phyloP scores from a whole-genome alignment of 2,113 vertebrate genomes.

The Ursus arctos region DNA sequence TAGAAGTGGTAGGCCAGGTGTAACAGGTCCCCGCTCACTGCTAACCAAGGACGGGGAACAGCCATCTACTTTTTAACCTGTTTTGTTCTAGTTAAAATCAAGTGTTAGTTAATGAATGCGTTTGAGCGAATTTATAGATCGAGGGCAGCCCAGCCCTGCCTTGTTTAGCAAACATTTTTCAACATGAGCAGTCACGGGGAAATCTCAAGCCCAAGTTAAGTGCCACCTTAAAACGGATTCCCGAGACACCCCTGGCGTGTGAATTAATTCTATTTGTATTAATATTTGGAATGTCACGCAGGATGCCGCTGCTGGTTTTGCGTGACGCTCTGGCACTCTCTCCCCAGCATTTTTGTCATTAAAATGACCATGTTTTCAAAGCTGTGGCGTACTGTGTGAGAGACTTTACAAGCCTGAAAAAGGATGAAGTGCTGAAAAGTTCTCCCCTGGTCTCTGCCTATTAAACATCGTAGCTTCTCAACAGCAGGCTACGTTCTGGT shows the following conservation, averaged over 20 bases:
- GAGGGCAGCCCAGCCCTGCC: constrained; percentile 51
- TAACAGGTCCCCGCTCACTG: background rate
- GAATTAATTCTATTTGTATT: constrained; percentile 80
- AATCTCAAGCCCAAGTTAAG: constrained; percentile 70
- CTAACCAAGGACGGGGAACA: background rate
- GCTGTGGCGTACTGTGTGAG: background rate
- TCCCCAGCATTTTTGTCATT: constrained; percentile 63
- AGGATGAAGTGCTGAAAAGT: constrained; percentile 64
- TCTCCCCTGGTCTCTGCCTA: constrained; percentile 59
- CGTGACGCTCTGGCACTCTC: background rate
- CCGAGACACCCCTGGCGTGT: constrained; percentile 7
- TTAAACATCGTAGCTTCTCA: constrained; percentile 65
- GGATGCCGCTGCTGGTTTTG: constrained; percentile 66
- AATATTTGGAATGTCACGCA: constrained; percentile 79
- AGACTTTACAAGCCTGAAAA: constrained; percentile 55
- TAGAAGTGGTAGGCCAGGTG: background rate
- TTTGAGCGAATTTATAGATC: constrained; percentile 35
- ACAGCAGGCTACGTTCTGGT: constrained; percentile 36
- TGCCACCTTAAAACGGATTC: constrained; percentile 78
- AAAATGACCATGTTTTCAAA: constrained; percentile 79
- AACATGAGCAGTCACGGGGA: constrained; percentile 74
- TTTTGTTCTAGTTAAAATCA: constrained; percentile 35
- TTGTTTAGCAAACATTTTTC: constrained; percentile 82
- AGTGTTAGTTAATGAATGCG: constrained; percentile 58
- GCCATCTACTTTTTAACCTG: background rate